phyloP scores from a whole-genome alignment of 92 coral and sea anemone genomes.

The Paramuricea clavata region DNA sequence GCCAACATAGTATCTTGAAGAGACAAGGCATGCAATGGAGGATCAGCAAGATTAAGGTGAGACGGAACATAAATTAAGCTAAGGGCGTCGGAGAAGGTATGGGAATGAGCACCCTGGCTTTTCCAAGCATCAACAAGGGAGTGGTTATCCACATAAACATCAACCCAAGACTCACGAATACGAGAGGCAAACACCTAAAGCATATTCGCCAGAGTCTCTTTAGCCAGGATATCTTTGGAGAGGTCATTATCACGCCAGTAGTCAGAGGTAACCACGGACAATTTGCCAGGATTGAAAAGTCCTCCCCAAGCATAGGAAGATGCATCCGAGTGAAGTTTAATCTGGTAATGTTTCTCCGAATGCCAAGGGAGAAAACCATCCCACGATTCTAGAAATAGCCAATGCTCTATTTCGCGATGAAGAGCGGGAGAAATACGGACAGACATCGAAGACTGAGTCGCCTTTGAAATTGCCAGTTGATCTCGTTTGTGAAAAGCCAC shows the following conservation, averaged over 20 bases:
- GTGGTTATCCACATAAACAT: slow-evolving; percentile 51
- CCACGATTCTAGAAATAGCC: slow-evolving; percentile 66
- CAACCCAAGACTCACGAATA: slow-evolving; percentile 55
- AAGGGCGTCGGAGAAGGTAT: slow-evolving; percentile 38
- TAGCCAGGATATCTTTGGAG: slow-evolving; percentile 42
- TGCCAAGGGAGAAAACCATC: slow-evolving; percentile 62
- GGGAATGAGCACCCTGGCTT: slow-evolving; percentile 50
- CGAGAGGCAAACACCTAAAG: slow-evolving; percentile 23
- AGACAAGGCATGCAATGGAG: neutral
- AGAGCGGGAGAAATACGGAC: slow-evolving; percentile 26
- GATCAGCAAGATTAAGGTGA: neutral
- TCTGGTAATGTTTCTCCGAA: slow-evolving; percentile 40
- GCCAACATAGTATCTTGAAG: neutral
- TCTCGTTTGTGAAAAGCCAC: slow-evolving; percentile 48
- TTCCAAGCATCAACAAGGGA: slow-evolving; percentile 60
- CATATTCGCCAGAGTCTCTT: slow-evolving; percentile 66
- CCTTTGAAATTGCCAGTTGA: slow-evolving; percentile 42
- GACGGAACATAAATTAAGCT: no score
- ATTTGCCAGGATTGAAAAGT: slow-evolving; percentile 43
- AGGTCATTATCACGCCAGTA: slow-evolving; percentile 43
- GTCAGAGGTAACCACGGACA: slow-evolving; percentile 33
- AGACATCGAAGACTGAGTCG: slow-evolving; percentile 21
- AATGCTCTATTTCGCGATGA: slow-evolving; percentile 60
- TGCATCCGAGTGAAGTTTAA: slow-evolving; percentile 48
- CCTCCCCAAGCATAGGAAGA: slow-evolving; percentile 67